A percentile compares a stretch with the other conserved stretches of the same genome.
Conservation (phyloP, 2,797 vertebrate species). For the Sphenodon punctatus region DNA sequence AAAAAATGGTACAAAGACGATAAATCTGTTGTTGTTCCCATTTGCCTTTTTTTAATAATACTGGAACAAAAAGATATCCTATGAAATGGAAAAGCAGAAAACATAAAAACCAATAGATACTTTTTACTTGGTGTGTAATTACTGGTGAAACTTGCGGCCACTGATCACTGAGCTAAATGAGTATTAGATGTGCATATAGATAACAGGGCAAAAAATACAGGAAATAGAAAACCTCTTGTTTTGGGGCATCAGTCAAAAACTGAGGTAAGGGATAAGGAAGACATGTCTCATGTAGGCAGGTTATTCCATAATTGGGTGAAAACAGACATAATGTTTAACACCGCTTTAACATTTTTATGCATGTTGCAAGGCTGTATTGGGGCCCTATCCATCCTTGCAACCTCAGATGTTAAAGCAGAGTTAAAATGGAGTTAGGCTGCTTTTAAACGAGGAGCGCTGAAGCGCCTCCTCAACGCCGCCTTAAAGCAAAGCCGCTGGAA, state of each 20-base stretch:
- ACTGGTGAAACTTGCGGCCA: background rate
- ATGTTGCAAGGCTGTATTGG: no score
- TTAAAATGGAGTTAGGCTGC: no score
- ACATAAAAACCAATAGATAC: background rate
- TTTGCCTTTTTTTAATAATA: background rate
- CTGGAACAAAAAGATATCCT: background rate
- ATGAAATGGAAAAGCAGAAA: background rate
- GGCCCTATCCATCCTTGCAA: no score
- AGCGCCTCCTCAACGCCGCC: no score
- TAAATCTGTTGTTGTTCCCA: background rate
- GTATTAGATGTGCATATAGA: rapidly evolving
- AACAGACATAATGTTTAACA: no score
- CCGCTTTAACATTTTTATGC: no score
- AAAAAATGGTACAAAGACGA: background rate
- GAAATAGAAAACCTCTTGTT: no score
- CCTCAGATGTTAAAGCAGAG: no score
- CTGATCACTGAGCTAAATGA: background rate
- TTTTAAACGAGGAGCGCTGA: no score
- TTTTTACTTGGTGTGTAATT: background rate
- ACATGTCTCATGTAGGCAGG: background rate
- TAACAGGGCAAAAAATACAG: background rate
- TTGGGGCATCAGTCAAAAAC: background rate
- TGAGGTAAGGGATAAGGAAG: background rate
- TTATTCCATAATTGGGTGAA: no score
- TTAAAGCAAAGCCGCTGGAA: no score